A percentile compares a stretch with the other conserved stretches of the same genome.
Conservation (phyloP, 2,113 vertebrate species). For the Oryzias celebensis region DNA sequence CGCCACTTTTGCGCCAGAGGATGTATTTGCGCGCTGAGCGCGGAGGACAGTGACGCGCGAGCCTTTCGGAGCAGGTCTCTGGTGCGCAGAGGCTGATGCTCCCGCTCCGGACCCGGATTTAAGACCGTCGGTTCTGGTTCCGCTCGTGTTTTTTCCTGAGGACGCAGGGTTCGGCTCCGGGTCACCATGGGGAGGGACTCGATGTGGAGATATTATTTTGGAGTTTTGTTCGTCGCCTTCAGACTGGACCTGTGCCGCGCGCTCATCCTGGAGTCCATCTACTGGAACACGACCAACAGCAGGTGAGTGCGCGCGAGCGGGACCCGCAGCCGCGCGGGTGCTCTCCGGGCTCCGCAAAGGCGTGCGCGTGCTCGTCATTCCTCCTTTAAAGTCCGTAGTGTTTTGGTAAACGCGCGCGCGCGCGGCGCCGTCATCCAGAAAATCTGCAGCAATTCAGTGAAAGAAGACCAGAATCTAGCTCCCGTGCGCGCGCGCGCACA, state of each 20-base stretch:
- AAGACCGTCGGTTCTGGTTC: constrained; percentile 21
- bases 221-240: constrained; percentile 90
- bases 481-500: too few relatives aligned
- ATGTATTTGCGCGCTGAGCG: constrained; percentile 43
- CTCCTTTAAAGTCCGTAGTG: too few relatives aligned
- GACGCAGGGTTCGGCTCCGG: constrained; percentile 43
- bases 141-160: constrained; percentile 14
- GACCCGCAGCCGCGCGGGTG: not conserved
- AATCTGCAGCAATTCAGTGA: too few relatives aligned
- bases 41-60: too few relatives aligned
- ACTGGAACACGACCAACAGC: constrained; percentile 98
- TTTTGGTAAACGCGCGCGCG: too few relatives aligned
- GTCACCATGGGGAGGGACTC: constrained; percentile 85
- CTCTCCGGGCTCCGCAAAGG: not conserved
- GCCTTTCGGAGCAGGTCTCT: constrained; percentile 48
- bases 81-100: constrained; percentile 54
- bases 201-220: constrained; percentile 93
- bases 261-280: constrained; percentile 94
- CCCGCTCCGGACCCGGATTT: constrained; percentile 54
- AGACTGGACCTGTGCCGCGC: constrained; percentile 89
- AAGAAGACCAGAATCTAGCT: too few relatives aligned
- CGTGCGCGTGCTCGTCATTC: too few relatives aligned
- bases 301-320: constrained; percentile 83
- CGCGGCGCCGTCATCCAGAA: too few relatives aligned
- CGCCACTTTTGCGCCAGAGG: too few relatives aligned